These are phyloP conservation scores for Neodiprion fabricii DNA, from an alignment of 1,140 invertebrate species.

Conservation along the genomic window DNA sequence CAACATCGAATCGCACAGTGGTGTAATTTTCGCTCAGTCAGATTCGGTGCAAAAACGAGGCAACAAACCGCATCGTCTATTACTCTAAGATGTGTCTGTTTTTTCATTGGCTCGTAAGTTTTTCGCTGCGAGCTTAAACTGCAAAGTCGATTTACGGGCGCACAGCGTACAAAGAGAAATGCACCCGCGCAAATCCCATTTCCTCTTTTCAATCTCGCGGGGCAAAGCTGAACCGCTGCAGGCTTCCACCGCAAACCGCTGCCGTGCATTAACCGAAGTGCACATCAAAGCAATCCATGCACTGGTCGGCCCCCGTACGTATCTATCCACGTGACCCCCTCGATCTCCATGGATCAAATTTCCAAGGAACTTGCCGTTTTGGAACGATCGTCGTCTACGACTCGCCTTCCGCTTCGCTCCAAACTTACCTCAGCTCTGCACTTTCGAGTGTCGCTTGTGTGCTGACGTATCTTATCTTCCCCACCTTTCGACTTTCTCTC, in stretches of 20 bases:
- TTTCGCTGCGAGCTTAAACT: neutral
- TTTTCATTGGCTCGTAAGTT: neutral
- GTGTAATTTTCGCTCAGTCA: too few species aligned
- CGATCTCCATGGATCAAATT: neutral
- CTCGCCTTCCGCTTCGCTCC: too few species aligned
- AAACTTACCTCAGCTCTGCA: too few species aligned
- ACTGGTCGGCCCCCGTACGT: neutral
- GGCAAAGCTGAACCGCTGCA: constrained; percentile 19
- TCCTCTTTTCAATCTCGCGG: neutral
- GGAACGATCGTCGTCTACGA: too few species aligned
- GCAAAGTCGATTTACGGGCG: neutral
- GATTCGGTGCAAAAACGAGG: too few species aligned
- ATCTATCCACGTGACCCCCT: neutral
- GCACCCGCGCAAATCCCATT: neutral
- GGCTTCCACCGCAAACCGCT: constrained; percentile 38
- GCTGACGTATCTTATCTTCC: too few species aligned
- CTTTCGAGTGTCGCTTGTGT: too few species aligned
- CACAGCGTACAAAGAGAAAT: too few species aligned
- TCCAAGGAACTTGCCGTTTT: neutral
- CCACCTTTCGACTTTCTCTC: too few species aligned
- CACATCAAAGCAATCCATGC: constrained; percentile 27
- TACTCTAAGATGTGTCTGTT: too few species aligned
- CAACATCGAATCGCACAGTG: too few species aligned
- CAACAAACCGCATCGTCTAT: too few species aligned
- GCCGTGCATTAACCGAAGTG: constrained; percentile 41